phyloP scores from a whole-genome alignment of 2,113 vertebrate genomes.

The Dromiciops gliroides region DNA sequence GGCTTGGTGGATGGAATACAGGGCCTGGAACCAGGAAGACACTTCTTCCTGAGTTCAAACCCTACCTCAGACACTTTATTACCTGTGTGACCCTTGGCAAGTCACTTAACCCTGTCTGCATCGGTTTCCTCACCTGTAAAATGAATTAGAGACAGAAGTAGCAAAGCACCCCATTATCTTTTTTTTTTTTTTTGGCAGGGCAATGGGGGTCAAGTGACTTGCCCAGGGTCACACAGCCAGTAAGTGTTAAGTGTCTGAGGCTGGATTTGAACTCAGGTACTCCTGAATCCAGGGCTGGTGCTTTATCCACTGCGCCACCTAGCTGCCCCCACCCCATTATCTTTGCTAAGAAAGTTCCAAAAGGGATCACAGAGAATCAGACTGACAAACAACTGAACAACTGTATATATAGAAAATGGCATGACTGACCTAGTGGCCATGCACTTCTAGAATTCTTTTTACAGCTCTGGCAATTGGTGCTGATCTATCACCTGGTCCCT shows the following conservation, averaged over 20 bases:
- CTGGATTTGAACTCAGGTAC: no score
- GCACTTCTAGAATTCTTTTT: background rate
- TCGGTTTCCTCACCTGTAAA: background rate
- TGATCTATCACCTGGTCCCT: background rate
- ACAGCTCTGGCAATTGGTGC: background rate
- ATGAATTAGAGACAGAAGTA: background rate
- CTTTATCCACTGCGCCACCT: no score
- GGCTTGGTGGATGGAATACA: background rate
- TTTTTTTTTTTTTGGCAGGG: no score
- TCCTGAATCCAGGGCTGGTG: no score
- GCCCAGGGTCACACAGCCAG: no score
- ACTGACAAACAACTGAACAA: background rate
- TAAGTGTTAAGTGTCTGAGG: no score
- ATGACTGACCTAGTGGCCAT: background rate
- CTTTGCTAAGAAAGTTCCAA: background rate
- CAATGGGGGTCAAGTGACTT: no score
- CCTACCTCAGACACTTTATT: background rate
- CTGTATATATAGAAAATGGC: background rate
- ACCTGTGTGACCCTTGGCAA: background rate
- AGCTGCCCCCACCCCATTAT: no score
- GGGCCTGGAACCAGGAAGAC: background rate
- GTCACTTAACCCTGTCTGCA: background rate
- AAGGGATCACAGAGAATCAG: background rate
- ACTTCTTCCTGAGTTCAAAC: no score
- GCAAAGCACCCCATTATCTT: background rate